Evolutionary conservation across 2,113 vertebrate species (phyloP).

Genomic region (Pterocles burchelli): DNA sequence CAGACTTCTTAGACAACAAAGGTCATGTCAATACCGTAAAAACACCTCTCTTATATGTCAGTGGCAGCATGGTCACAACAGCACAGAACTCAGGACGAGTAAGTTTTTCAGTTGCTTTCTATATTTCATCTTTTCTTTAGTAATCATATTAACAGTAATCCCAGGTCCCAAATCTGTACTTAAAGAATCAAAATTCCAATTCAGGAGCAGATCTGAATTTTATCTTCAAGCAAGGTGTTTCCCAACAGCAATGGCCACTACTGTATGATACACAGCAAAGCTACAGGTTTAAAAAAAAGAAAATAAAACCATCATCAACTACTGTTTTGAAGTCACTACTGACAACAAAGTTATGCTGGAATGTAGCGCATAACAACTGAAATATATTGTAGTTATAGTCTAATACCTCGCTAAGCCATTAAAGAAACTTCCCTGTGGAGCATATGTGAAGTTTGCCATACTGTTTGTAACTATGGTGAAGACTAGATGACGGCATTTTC

Average conservation of each 20-base stretch:
- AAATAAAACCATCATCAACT: neutral
- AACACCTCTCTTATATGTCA: neutral
- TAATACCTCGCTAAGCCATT: neutral
- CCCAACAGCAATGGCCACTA: neutral
- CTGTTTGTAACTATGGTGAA: neutral
- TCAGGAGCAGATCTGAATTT: neutral
- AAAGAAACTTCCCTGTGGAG: neutral
- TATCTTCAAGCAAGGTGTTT: neutral
- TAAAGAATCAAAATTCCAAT: neutral
- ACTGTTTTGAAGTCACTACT: neutral
- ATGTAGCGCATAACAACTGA: neutral
- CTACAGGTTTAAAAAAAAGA: neutral
- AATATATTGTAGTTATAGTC: constrained; percentile 2
- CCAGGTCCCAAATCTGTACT: neutral
- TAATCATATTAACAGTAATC: neutral
- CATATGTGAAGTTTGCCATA: neutral
- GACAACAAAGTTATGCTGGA: neutral
- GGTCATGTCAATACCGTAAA: neutral
- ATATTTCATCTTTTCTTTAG: neutral
- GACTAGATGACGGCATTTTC: neutral
- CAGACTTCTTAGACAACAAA: neutral
- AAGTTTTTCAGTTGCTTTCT: neutral
- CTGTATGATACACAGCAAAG: neutral
- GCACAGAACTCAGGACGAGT: neutral
- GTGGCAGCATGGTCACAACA: neutral